Evolutionary conservation across 2,113 vertebrate genomes (phyloP).

Genomic region (Agapornis roseicollis): DNA sequence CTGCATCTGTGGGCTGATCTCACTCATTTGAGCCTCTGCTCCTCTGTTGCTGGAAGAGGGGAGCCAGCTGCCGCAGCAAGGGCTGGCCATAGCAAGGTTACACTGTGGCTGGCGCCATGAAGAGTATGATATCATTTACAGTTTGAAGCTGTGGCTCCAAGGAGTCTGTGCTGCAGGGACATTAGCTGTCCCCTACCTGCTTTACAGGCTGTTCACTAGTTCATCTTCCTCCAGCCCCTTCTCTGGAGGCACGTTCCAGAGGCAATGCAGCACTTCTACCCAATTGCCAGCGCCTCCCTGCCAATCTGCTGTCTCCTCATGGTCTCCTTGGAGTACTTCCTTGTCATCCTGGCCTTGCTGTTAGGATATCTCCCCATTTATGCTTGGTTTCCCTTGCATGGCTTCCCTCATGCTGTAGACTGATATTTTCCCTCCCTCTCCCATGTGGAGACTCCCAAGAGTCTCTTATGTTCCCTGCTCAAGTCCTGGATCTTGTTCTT

Average conservation of each 20-base stretch:
- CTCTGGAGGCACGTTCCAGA: neutral
- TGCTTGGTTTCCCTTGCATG: neutral
- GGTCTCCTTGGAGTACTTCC: neutral
- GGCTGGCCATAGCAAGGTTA: neutral
- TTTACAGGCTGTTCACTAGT: neutral
- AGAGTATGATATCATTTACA: conserved; percentile 14
- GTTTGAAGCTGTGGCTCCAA: conserved; percentile 26
- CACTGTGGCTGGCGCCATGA: neutral
- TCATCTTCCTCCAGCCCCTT: neutral
- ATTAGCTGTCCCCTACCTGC: conserved; percentile 6
- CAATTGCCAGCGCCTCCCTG: neutral
- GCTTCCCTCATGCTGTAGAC: neutral
- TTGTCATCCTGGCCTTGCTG: neutral
- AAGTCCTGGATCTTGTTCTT: neutral
- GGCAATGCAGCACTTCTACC: neutral
- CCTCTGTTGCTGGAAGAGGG: neutral
- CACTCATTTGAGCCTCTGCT: neutral
- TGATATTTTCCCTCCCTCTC: neutral
- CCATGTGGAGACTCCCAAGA: neutral
- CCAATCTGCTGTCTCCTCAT: neutral
- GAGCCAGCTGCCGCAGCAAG: neutral
- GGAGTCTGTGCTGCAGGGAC: conserved; percentile 32
- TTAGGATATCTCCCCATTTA: neutral
- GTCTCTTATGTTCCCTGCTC: neutral
- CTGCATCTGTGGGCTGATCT: neutral